Conservation (phyloP, 2,888 invertebrate genomes). For the Lepidochitona cinerea region DNA sequence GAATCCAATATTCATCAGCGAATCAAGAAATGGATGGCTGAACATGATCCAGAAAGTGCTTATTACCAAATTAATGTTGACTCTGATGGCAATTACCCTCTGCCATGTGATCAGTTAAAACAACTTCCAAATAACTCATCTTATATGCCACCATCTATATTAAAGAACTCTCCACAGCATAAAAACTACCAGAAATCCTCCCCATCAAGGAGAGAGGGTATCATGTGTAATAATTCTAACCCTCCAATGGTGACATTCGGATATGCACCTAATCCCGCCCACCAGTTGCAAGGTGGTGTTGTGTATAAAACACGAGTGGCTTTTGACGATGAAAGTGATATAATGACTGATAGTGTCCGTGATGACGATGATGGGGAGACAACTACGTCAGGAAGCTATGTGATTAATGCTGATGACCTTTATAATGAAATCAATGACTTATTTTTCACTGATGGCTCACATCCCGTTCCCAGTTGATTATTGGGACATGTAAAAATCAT, state of each 20-base stretch:
- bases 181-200: background rate
- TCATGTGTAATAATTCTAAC: background rate
- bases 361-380: constrained; percentile 4
- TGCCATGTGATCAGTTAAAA: background rate
- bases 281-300: background rate
- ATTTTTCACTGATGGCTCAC: background rate
- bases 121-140: background rate
- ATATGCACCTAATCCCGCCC: background rate
- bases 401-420: background rate
- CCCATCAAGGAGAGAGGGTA: background rate
- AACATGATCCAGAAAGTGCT: background rate
- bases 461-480: background rate
- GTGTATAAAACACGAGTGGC: background rate
- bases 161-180: background rate
- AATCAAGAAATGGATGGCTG: background rate
- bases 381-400: background rate
- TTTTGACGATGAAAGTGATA: background rate
- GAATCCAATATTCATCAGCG: constrained; percentile 1
- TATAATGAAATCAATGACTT: background rate
- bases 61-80: constrained; percentile 1
- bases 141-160: background rate
- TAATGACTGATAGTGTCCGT: background rate
- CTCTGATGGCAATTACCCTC: background rate
- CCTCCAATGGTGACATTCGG: background rate
- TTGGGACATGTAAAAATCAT: too few relatives aligned